Evolutionary conservation across 2,113 vertebrate species (phyloP).

Genomic region (Monopterus albus): DNA sequence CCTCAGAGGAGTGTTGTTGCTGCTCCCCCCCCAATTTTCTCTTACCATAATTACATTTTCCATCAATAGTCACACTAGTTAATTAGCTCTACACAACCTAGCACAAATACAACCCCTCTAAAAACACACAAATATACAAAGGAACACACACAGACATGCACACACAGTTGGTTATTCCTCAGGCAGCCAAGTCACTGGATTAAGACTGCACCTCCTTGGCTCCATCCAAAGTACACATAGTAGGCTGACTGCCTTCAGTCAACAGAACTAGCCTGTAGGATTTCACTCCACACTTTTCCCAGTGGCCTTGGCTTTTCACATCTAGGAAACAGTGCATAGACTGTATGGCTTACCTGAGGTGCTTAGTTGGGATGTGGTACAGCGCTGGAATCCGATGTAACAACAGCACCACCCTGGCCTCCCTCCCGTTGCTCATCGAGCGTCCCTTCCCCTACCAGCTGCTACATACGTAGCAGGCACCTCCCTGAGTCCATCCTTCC

Average conservation of each 20-base stretch:
- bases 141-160: background rate
- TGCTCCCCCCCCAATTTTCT: conserved; percentile 41
- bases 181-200: background rate
- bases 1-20: conserved; percentile 65
- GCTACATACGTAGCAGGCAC: conserved; percentile 58
- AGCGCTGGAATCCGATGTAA: conserved; percentile 43
- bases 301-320: background rate
- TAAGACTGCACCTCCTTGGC: too few species aligned
- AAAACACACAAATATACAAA: conserved; percentile 2
- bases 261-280: background rate
- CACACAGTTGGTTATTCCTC: background rate
- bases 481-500: conserved; percentile 59
- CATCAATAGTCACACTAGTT: conserved; percentile 64
- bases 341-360: conserved; percentile 68
- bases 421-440: conserved; percentile 38
- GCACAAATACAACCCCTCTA: conserved; percentile 23
- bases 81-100: conserved; percentile 61
- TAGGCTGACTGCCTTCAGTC: background rate
- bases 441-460: conserved; percentile 69
- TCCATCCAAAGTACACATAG: too few species aligned
- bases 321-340: background rate
- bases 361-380: conserved; percentile 32
- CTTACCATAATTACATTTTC: conserved; percentile 69
- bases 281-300: background rate
- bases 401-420: conserved; percentile 33